These are phyloP conservation scores for Dunckerocampus dactyliophorus DNA, from an alignment of 2,113 vertebrate species.

Conservation along the genomic window DNA sequence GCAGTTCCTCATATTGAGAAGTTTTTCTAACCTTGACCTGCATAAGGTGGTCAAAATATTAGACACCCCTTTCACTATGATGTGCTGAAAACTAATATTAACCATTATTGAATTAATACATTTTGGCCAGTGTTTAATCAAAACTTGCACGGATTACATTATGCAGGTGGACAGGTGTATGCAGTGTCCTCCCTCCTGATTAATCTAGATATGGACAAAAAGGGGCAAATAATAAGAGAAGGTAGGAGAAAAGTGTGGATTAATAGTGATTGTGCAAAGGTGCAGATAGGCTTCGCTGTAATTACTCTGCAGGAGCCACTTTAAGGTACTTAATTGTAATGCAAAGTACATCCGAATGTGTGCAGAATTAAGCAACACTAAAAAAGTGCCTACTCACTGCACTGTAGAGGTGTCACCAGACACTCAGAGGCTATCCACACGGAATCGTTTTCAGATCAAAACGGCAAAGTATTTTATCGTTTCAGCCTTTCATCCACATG, in stretches of 20 bases:
- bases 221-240: slow-evolving; percentile 21
- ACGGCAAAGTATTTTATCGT: too few relatives aligned
- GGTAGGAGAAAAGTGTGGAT: slow-evolving; percentile 32
- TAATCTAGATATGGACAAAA: slow-evolving; percentile 65
- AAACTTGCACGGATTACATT: too few relatives aligned
- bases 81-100: too few relatives aligned
- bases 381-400: not conserved
- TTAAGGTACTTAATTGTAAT: slow-evolving; percentile 21
- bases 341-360: not conserved
- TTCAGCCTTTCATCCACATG: too few relatives aligned
- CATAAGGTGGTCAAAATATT: too few relatives aligned
- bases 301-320: slow-evolving; percentile 49
- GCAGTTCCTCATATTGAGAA: too few relatives aligned
- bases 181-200: slow-evolving; percentile 24
- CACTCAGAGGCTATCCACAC: too few relatives aligned
- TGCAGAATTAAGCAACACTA: not conserved
- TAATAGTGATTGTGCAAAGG: slow-evolving; percentile 63
- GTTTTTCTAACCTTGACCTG: too few relatives aligned
- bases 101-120: not conserved
- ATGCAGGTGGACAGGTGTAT: too few relatives aligned
- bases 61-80: too few relatives aligned
- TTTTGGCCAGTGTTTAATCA: not conserved
- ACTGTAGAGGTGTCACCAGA: too few relatives aligned
- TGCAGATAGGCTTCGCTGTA: slow-evolving; percentile 66
- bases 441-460: too few relatives aligned